phyloP scores from a whole-genome alignment of 2,888 invertebrate species.

The Drosophila flavopinicola region DNA sequence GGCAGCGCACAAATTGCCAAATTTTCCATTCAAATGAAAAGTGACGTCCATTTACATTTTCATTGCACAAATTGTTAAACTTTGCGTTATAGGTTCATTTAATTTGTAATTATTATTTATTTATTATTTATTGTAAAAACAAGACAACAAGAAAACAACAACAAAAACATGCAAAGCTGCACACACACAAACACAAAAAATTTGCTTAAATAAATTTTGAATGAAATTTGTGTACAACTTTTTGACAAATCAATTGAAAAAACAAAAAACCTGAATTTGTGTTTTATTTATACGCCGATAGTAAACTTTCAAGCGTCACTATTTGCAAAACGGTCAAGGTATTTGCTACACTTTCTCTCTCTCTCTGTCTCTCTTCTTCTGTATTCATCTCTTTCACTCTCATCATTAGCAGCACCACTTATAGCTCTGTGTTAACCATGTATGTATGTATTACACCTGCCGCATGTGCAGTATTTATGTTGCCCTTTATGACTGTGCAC shows the following conservation, averaged over 20 bases:
- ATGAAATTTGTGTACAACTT: constrained; percentile 73
- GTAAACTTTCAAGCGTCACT: constrained; percentile 68
- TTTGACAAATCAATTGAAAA: constrained; percentile 70
- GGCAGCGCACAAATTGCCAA: constrained; percentile 62
- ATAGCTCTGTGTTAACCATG: constrained; percentile 7
- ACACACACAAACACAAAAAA: constrained; percentile 48
- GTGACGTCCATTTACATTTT: constrained; percentile 42
- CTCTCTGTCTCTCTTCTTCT: constrained; percentile 9
- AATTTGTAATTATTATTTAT: constrained; percentile 75
- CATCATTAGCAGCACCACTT: constrained; percentile 28
- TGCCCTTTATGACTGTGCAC: constrained; percentile 18
- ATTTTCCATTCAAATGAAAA: constrained; percentile 36
- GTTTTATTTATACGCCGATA: constrained; percentile 58
- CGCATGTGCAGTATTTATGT: constrained; percentile 42
- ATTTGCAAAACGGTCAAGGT: constrained; percentile 36
- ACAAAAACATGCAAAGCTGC: constrained; percentile 42
- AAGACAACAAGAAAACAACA: constrained; percentile 40
- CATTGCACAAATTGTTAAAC: constrained; percentile 66
- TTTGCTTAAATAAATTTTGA: constrained; percentile 76
- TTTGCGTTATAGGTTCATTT: constrained; percentile 75
- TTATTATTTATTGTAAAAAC: constrained; percentile 76
- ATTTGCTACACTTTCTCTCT: constrained; percentile 15
- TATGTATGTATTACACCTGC: constrained; percentile 18
- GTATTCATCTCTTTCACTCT: constrained; percentile 8
- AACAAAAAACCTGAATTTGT: constrained; percentile 47